Evolutionary conservation across 2,888 invertebrate genomes (phyloP).

Genomic region (Drosophila peninsularis): DNA sequence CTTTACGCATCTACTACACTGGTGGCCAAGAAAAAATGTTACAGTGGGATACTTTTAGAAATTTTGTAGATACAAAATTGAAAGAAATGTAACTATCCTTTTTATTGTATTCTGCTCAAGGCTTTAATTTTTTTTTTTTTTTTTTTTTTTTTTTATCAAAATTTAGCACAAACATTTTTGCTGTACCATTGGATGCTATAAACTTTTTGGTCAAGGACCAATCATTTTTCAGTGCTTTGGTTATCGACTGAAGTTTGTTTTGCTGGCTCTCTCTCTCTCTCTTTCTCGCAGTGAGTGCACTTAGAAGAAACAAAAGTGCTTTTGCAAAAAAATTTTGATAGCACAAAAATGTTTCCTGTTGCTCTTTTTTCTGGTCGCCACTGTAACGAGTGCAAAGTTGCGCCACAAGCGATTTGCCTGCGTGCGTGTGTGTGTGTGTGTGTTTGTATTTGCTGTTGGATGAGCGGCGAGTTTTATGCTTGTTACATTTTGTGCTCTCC

Average conservation of each 20-base stretch:
- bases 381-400: slow-evolving; percentile 38
- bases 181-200: background rate
- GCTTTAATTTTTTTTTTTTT: background rate
- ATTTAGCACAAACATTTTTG: slow-evolving; percentile 58
- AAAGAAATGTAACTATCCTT: background rate
- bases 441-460: slow-evolving; percentile 25
- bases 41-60: slow-evolving; percentile 25
- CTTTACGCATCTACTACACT: slow-evolving; percentile 69
- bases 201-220: slow-evolving; percentile 27
- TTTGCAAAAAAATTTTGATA: slow-evolving; percentile 25
- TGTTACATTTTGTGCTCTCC: slow-evolving; percentile 40
- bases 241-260: slow-evolving; percentile 1
- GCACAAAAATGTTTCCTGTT: slow-evolving; percentile 17
- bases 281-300: background rate
- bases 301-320: slow-evolving; percentile 13
- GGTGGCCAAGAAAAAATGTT: slow-evolving; percentile 54
- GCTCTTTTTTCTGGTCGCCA: slow-evolving; percentile 30
- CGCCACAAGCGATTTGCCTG: slow-evolving; percentile 27
- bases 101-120: too few relatives aligned
- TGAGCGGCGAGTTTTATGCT: slow-evolving; percentile 43
- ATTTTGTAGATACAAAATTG: slow-evolving; percentile 16
- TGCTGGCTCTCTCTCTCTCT: background rate
- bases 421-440: background rate
- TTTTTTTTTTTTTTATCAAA: slow-evolving; percentile 21
- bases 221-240: background rate